Conservation (phyloP, 2,797 vertebrate species). For the Lepidocolaptes lacrymiger region DNA sequence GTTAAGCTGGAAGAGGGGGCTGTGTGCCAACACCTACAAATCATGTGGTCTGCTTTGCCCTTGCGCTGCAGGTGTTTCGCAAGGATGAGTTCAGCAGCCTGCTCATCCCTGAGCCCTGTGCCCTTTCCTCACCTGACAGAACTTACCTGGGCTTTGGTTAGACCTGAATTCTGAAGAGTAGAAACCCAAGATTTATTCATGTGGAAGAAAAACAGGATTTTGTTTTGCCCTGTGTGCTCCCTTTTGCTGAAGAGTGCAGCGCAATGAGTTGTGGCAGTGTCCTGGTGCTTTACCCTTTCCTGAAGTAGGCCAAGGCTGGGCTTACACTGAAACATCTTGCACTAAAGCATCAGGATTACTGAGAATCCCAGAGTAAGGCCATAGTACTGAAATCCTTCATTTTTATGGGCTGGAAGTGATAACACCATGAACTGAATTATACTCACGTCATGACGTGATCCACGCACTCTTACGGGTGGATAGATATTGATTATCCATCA, state of each 20-base stretch:
- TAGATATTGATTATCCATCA: slow-evolving; percentile 29
- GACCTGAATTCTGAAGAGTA: background rate
- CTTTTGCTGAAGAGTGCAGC: background rate
- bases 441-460: background rate
- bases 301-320: background rate
- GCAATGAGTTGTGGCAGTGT: accelerated
- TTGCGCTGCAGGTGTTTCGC: background rate
- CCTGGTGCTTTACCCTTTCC: background rate
- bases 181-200: background rate
- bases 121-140: background rate
- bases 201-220: background rate
- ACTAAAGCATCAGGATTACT: background rate
- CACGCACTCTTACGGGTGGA: background rate
- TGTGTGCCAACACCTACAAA: background rate
- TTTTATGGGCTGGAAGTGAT: slow-evolving; percentile 44
- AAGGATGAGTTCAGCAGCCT: background rate
- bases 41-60: background rate
- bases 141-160: background rate
- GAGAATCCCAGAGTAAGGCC: background rate
- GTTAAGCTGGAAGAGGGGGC: background rate
- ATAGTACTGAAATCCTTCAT: slow-evolving; percentile 8
- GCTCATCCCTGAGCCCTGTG: background rate
- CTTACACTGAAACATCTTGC: background rate
- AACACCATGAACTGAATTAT: slow-evolving; percentile 20
- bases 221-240: background rate